Evolutionary conservation across 2,113 vertebrate species (phyloP), one percentile per base, ranked within the genome.

Genomic region (Cacatua alba): DNA sequence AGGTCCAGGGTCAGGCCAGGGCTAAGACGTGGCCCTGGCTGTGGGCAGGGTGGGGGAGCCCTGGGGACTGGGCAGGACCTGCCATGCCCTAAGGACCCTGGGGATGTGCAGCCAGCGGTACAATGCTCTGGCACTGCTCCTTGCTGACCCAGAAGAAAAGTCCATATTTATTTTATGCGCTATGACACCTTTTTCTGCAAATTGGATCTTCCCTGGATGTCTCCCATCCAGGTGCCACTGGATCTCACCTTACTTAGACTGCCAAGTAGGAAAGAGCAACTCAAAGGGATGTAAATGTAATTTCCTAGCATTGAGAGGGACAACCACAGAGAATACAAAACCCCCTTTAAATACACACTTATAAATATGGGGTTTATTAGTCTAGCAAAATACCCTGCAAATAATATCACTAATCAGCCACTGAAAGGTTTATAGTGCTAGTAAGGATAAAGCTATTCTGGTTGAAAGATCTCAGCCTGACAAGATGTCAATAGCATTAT

Each of bases 371-470:
- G 26, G 51, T 95, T 94, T 91, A 88, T 55, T 85, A 87, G 85
- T 80, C 62, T 64, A 92, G 78, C 55, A 94, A 96, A 95, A 93
- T 65, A 62, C 33, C n/a, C 28, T 87, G 46, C 78, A 97, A 95
- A 92, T 82, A 95, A 52, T 81, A 93, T 60, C 79, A 90, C 39
- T 93, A 86, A 79, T 77, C 85, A 77, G 48, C 51, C 87, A 89
- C 33, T 88, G 75, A 94, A 41, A 93, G 53, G 57, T 93, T 97
- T 97, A 65, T 80, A 85, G 62, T 60, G 78, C 57, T 49, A 79
- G 46, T 29, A 74, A 83, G 71, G 87, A 94, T 33, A 94, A 71
- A 95, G 62, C 17, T 92, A 75, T 85, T 90, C 91, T 92, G 53
- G 6, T 28, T 86, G 39, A 76, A 92, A 82, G n/a, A 43, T 60